These are phyloP conservation scores for Proterorhinus semilunaris DNA, from an alignment of 2,113 vertebrate genomes.

Conservation along the genomic window DNA sequence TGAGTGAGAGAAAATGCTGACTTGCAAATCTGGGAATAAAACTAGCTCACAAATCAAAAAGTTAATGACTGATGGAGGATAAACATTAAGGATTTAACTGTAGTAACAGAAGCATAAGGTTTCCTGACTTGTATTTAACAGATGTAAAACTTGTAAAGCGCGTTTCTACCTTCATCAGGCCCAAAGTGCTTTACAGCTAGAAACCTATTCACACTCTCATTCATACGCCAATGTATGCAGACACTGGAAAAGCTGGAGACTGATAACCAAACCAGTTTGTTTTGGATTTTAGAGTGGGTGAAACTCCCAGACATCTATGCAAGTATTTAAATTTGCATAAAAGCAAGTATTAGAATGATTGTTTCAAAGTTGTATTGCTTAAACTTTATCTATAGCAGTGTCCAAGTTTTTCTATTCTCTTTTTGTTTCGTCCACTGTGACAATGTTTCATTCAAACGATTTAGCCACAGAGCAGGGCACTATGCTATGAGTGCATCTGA, in stretches of 20 bases:
- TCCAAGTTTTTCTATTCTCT: no score
- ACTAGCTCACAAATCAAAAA: neutral
- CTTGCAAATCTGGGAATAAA: neutral
- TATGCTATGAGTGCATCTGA: no score
- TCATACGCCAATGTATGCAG: no score
- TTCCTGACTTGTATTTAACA: constrained; percentile 4
- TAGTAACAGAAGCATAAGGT: neutral
- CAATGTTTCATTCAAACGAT: no score
- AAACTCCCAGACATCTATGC: neutral
- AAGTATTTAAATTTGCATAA: neutral
- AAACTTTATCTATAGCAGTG: no score
- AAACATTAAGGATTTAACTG: neutral
- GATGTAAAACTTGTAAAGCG: no score
- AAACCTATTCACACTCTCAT: no score
- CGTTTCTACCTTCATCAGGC: no score
- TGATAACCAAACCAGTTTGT: constrained; percentile 39
- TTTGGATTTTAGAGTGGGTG: neutral
- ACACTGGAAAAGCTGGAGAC: constrained; percentile 6
- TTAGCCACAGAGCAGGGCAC: no score
- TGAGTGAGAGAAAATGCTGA: neutral
- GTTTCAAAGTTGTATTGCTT: neutral
- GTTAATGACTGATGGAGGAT: neutral
- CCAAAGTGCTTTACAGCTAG: no score
- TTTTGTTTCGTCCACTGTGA: no score
- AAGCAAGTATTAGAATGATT: neutral